These are phyloP conservation scores for Elgonia sp. DNA, from an alignment of 2,888 invertebrate species.

Conservation along the genomic window DNA sequence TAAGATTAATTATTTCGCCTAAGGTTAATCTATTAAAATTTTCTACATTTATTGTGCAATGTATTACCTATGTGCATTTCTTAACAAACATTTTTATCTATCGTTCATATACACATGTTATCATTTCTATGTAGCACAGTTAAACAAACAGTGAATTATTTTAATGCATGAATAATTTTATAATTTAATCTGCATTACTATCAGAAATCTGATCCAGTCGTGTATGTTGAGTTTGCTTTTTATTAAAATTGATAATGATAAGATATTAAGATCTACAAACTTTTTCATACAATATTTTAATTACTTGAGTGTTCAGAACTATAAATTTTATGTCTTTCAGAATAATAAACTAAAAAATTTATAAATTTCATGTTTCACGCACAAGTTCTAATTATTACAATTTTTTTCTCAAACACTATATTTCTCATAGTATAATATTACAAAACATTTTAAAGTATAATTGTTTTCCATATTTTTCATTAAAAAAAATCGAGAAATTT, in stretches of 20 bases:
- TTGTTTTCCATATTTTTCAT: too few species aligned
- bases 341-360: too few species aligned
- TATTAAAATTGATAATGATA: conserved; percentile 56
- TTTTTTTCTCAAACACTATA: too few species aligned
- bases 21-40: conserved; percentile 48
- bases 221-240: conserved; percentile 43
- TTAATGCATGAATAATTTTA: conserved; percentile 72
- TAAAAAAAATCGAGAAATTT: too few species aligned
- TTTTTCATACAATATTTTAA: conserved; percentile 44
- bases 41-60: conserved; percentile 25
- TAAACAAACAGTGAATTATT: conserved; percentile 66
- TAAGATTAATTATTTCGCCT: conserved; percentile 53
- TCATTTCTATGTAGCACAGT: conserved; percentile 20
- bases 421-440: too few species aligned
- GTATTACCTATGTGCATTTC: conserved; percentile 39
- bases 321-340: too few species aligned
- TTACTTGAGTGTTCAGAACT: too few species aligned
- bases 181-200: conserved; percentile 70
- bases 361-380: too few species aligned
- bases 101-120: conserved; percentile 38
- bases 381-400: too few species aligned
- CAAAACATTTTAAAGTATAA: too few species aligned
- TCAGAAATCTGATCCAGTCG: conserved; percentile 66
- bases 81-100: conserved; percentile 15
- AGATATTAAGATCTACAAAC: conserved; percentile 35